phyloP scores from a whole-genome alignment of 2,888 invertebrate species.

The Falcaria lacertinaria region DNA sequence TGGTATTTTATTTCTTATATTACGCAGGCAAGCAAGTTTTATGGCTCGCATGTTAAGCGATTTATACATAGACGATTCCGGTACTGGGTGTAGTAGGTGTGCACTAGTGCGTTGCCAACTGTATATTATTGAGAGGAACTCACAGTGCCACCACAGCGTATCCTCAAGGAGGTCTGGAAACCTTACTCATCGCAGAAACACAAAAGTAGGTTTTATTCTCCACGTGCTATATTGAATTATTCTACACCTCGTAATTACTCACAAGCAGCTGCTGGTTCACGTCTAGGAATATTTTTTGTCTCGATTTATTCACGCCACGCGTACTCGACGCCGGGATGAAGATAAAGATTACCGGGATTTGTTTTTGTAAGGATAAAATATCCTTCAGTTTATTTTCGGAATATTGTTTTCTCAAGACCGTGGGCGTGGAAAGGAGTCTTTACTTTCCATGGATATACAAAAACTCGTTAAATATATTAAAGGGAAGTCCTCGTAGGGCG shows the following conservation, averaged over 20 bases:
- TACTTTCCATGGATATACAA: neutral
- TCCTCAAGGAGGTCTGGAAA: too few relatives aligned
- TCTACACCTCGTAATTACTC: constrained; percentile 47
- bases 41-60: too few relatives aligned
- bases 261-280: constrained; percentile 59
- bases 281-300: constrained; percentile 36
- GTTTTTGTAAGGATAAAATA: constrained; percentile 37
- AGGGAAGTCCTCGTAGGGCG: too few relatives aligned
- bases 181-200: too few relatives aligned
- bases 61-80: too few relatives aligned
- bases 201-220: constrained; percentile 4
- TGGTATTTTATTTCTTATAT: too few relatives aligned
- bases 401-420: constrained; percentile 31
- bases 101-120: too few relatives aligned
- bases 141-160: too few relatives aligned
- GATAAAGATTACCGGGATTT: constrained; percentile 47
- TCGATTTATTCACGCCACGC: constrained; percentile 17
- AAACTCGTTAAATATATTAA: too few relatives aligned
- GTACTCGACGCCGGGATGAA: constrained; percentile 33
- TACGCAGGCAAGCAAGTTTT: too few relatives aligned
- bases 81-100: too few relatives aligned
- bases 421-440: constrained; percentile 27
- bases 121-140: too few relatives aligned
- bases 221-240: constrained; percentile 10
- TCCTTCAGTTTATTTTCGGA: constrained; percentile 33